Conservation (phyloP, 2,113 vertebrate genomes). For the Microcebus lehilahytsara region DNA sequence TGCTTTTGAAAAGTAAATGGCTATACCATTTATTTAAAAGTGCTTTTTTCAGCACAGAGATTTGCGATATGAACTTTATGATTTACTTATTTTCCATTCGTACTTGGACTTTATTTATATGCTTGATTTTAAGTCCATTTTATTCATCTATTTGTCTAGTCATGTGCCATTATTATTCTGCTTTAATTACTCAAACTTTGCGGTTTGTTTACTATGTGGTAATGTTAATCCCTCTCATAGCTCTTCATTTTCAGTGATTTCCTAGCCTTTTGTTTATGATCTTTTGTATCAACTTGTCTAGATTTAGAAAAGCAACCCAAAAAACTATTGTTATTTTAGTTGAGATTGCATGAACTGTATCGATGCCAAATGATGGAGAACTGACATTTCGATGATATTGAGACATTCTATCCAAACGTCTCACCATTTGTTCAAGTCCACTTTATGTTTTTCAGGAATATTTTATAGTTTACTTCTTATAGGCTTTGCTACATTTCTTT, state of each 20-base stretch:
- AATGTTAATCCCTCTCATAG: neutral
- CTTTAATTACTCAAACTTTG: neutral
- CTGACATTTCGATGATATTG: neutral
- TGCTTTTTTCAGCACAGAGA: no score
- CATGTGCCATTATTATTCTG: neutral
- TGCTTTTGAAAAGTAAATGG: neutral
- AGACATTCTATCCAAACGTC: neutral
- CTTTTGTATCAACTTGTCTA: neutral
- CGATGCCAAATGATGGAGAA: neutral
- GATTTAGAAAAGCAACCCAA: neutral
- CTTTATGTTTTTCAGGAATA: neutral
- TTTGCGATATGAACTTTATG: neutral
- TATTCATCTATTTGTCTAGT: neutral
- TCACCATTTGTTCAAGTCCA: neutral
- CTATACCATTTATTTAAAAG: neutral
- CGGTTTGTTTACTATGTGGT: neutral
- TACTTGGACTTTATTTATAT: neutral
- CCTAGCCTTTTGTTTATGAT: neutral
- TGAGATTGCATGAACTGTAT: neutral
- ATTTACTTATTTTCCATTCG: neutral
- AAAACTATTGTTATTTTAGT: neutral
- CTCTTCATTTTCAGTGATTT: neutral
- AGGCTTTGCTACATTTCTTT: neutral
- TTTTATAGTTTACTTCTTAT: neutral
- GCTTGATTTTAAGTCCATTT: neutral